Evolutionary conservation across 2,888 invertebrate species (phyloP), one percentile per base, ranked within the genome.

Genomic region (Ceriagrion tenellum): DNA sequence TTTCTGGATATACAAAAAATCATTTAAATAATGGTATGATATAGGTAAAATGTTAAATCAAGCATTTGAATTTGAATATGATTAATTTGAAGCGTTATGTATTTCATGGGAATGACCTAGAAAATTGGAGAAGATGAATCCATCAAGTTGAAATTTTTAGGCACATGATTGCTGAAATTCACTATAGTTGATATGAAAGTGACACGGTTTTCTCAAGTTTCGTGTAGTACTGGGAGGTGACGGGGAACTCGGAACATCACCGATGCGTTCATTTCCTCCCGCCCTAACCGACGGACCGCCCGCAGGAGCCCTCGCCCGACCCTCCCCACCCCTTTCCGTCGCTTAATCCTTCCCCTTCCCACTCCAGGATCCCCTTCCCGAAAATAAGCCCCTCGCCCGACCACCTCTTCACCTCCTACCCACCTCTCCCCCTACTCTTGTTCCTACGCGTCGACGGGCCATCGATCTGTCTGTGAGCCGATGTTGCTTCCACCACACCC

Each of bases 381-480:
- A 89, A 47, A 89, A 89, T 55, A 47, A 47, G 89, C 89, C 89
- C n/a, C 89, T 55, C 89, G n/a, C 89, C 47, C 23, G 2, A 2
- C 59, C 59, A 20, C 16, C 4, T 81, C 30, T 26, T 8, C 13
- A 55, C 89, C 30, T 35, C 89, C 89, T 3, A 20, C n/a, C 59
- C 63, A 0, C 63, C 90, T 26, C 90, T 20, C 23, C 91, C 91
- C n/a, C 89, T 16, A 18, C 88, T 26, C 88, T 23, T 16, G 56
- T 40, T 26, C 40, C 91, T 26, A 91, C 91, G 91, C 40, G 63
- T 63, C 91, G 91, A 63, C 91, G 91, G 81, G 35, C 93, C 93
- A 93, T 93, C 93, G 93, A 93, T 93, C 93, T 93, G 93, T 93
- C 93, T 93, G 93, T 35, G 81, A 93, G 69, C 69, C 93, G 93